Evolutionary conservation across 2,113 vertebrate genomes (phyloP).

Genomic region (Glaucomys volans): DNA sequence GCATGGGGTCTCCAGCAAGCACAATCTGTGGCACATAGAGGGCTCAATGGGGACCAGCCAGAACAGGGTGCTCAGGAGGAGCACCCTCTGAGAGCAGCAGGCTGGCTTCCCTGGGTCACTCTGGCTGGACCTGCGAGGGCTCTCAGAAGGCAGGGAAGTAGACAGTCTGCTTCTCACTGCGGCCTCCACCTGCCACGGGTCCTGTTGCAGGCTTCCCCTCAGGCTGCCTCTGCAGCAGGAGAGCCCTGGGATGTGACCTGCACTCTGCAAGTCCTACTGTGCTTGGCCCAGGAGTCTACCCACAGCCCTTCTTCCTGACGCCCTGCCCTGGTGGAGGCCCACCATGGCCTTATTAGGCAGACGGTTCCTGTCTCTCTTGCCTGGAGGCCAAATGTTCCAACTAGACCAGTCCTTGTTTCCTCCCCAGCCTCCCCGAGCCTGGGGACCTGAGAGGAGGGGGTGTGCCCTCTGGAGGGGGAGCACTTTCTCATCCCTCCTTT

Average conservation of each 20-base stretch:
- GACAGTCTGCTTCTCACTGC: not conserved
- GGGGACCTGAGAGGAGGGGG: not conserved
- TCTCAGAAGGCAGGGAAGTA: too few relatives aligned
- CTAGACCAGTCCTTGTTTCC: not conserved
- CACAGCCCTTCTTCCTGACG: too few relatives aligned
- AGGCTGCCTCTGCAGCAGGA: not conserved
- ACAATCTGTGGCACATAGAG: conserved; percentile 88
- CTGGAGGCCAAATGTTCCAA: not conserved
- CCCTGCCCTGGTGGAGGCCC: not conserved
- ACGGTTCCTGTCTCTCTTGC: not conserved
- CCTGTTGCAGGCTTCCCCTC: not conserved
- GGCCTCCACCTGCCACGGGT: not conserved
- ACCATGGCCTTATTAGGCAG: not conserved
- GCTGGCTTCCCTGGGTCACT: not conserved
- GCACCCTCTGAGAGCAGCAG: not conserved
- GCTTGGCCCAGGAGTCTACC: not conserved
- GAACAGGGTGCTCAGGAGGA: not conserved
- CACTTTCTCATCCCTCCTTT: too few relatives aligned
- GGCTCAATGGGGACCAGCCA: not conserved
- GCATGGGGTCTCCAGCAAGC: conserved; percentile 95
- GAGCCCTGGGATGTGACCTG: not conserved
- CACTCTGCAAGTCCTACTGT: not conserved
- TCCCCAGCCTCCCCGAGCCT: not conserved
- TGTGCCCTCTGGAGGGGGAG: too few relatives aligned
- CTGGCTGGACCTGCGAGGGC: not conserved